phyloP scores from a whole-genome alignment of 1,140 invertebrate genomes.

The Atta cephalotes region DNA sequence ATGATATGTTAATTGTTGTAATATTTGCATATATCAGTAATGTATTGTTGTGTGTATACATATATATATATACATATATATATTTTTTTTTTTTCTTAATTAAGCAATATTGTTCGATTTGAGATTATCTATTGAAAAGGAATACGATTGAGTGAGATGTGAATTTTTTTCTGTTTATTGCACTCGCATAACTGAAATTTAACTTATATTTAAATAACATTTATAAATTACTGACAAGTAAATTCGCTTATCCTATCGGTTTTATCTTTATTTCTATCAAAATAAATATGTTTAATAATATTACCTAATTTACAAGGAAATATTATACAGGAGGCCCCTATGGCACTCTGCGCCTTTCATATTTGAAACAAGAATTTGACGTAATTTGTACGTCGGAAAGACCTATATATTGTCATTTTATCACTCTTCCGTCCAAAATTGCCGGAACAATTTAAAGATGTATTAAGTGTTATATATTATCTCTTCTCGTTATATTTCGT shows the following conservation, averaged over 20 bases:
- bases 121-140: neutral
- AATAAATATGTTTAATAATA: constrained; percentile 53
- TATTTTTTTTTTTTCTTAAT: neutral
- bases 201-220: constrained; percentile 6
- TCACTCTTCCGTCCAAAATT: constrained; percentile 39
- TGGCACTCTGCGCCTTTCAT: constrained; percentile 21
- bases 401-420: constrained; percentile 14
- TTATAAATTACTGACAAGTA: constrained; percentile 36
- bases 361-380: constrained; percentile 10
- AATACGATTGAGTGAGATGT: neutral
- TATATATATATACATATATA: neutral
- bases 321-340: constrained; percentile 54
- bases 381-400: neutral
- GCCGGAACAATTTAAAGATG: constrained; percentile 45
- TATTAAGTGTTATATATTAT: constrained; percentile 71
- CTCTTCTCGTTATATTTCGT: constrained; percentile 68
- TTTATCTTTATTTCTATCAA: neutral
- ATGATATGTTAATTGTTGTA: constrained; percentile 9
- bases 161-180: constrained; percentile 27
- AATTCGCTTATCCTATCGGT: neutral
- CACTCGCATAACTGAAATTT: neutral
- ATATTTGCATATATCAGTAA: neutral
- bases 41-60: constrained; percentile 1
- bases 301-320: constrained; percentile 59
- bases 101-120: neutral